phyloP scores from a whole-genome alignment of 2,113 vertebrate genomes.

The Vulpes ferrilata region DNA sequence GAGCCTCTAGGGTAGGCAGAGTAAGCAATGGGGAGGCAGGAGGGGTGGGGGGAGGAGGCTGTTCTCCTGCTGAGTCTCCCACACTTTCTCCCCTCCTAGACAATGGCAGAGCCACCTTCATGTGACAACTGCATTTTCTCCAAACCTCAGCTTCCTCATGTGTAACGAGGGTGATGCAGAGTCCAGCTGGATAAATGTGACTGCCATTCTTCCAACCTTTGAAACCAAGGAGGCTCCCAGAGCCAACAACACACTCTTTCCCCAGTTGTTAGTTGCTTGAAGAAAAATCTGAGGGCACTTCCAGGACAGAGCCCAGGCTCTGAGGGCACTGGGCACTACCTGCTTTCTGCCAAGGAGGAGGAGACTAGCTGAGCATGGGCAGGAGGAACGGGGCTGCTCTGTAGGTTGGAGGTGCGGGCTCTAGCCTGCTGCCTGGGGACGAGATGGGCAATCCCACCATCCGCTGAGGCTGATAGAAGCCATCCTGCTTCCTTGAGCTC shows the following conservation, averaged over 20 bases:
- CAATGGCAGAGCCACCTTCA: neutral
- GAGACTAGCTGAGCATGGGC: neutral
- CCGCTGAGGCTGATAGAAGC: neutral
- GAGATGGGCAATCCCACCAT: neutral
- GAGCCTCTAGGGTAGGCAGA: neutral
- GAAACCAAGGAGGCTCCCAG: neutral
- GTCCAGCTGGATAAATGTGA: neutral
- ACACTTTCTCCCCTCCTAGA: neutral
- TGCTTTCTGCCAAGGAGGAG: neutral
- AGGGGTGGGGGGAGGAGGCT: neutral
- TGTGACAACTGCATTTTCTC: neutral
- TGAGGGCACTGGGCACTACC: neutral
- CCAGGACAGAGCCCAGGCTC: neutral
- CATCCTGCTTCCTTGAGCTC: neutral
- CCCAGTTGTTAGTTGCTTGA: neutral
- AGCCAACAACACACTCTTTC: neutral
- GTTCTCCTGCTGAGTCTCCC: neutral
- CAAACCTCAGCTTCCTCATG: neutral
- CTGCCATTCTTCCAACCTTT: neutral
- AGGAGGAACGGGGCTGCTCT: neutral
- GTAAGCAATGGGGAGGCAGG: neutral
- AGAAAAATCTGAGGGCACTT: constrained; percentile 1
- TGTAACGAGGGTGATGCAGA: constrained; percentile 9
- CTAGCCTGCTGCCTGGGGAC: neutral
- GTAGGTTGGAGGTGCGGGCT: neutral